A percentile compares a stretch with the other conserved stretches of the same genome.
Evolutionary conservation across 1,140 invertebrate genomes (phyloP).

Genomic region (Trachelipus rathkii): DNA sequence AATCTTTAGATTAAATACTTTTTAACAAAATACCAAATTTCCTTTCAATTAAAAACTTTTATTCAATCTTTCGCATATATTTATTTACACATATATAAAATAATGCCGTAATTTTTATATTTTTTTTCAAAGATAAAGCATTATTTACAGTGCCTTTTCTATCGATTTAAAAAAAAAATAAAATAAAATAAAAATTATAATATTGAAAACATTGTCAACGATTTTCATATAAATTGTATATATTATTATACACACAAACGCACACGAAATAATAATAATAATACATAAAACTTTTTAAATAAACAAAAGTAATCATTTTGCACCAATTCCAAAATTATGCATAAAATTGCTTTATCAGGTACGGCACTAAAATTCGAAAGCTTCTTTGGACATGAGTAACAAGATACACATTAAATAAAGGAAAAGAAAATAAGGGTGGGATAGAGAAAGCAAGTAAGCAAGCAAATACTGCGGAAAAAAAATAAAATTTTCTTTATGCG

Average conservation of each 20-base stretch:
- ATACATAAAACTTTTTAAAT: neutral
- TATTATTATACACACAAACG: neutral
- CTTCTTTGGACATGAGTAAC: neutral
- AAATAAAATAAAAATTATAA: neutral
- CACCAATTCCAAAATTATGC: neutral
- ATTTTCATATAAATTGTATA: no score
- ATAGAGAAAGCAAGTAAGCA: neutral
- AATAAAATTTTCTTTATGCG: neutral
- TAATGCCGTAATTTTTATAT: neutral
- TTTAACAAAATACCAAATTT: constrained; percentile 6
- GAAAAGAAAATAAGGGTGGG: neutral
- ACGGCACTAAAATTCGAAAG: neutral
- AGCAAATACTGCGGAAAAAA: neutral
- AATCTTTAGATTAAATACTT: neutral
- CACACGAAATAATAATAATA: neutral
- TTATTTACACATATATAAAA: neutral
- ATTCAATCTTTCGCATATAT: neutral
- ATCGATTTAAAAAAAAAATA: neutral
- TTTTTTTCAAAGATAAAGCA: neutral
- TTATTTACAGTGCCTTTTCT: constrained; percentile 5
- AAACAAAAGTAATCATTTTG: neutral
- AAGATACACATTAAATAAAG: neutral
- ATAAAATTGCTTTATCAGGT: neutral
- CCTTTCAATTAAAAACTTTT: neutral
- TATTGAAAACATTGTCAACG: neutral